Evolutionary conservation across 2,888 invertebrate genomes (phyloP).

Genomic region (Autographa pulchrina): DNA sequence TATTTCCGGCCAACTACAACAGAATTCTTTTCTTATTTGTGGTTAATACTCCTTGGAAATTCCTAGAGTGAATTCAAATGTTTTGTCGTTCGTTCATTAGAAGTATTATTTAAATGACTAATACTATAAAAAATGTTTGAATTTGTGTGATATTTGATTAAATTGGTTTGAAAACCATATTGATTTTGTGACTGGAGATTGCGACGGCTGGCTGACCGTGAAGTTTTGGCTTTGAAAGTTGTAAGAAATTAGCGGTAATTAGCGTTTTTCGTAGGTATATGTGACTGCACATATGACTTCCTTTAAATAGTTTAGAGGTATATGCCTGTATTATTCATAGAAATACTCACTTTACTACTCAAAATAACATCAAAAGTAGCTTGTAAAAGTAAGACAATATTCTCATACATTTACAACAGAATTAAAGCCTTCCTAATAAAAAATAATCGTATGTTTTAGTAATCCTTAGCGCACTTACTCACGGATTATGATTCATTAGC

Average conservation of each 20-base stretch:
- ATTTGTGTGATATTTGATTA: neutral
- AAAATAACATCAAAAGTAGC: neutral
- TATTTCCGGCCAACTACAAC: conserved; percentile 66
- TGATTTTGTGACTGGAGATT: neutral
- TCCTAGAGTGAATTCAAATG: conserved; percentile 19
- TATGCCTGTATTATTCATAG: too few relatives aligned
- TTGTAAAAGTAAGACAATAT: neutral
- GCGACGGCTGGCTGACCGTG: neutral
- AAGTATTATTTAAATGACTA: neutral
- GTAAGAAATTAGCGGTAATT: neutral
- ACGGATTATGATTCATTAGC: conserved; percentile 61
- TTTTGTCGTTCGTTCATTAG: conserved; percentile 9
- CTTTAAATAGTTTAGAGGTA: too few relatives aligned
- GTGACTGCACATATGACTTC: too few relatives aligned
- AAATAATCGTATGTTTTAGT: conserved; percentile 11
- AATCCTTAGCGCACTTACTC: conserved; percentile 39
- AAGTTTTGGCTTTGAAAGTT: neutral
- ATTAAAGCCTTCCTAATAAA: conserved; percentile 22
- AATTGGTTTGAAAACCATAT: neutral
- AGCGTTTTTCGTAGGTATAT: too few relatives aligned
- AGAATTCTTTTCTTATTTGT: conserved; percentile 40
- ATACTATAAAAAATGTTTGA: neutral
- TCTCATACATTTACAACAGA: conserved; percentile 5
- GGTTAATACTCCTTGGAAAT: conserved; percentile 25
- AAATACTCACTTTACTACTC: too few relatives aligned